Evolutionary conservation across 1,140 invertebrate genomes (phyloP), one percentile per base, ranked within the genome.

Genomic region (Solenopsis fugax): DNA sequence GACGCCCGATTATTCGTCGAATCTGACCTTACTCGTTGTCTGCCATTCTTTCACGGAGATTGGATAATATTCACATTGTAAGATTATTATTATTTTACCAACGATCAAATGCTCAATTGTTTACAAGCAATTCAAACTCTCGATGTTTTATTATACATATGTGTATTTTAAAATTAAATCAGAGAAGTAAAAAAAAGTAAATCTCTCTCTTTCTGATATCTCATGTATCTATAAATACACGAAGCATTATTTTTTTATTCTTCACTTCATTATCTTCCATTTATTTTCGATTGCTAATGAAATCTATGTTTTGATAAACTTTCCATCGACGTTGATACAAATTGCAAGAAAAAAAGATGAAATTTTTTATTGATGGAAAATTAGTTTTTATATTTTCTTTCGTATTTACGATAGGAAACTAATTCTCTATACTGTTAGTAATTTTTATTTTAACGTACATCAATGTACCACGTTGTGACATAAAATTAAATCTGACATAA

Each of bases 91-190:
- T n/a, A 9, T 69, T 54, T 56, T n/a, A 34, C 21, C 54, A 67
- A 69, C 7, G 18, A 58, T 9, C 6, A 21, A 6, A 48, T 7
- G 4, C 37, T 16, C 9, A 12, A 4, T 12, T 34, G 16, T 34
- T 78, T 65, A 67, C 10, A 4, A 24, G 21, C 24, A 12, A 29
- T 4, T 2, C 4, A 71, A 71, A 71, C 16, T 56, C 34, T 48
- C 2, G 13, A 29, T 6, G 0, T 45, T 69, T 81, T 13, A 54
- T 9, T 41, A 10, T 37, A 2, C 48, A 48, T 9, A 12, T 2
- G 2, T 48, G 21, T 56, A 56, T 21, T 71, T 65, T 21, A n/a
- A 81, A 71, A 48, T 71, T 58, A 21, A 37, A 69, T 45, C n/a
- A 2, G 34, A 9, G 21, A 45, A 21, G 10, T 21, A 37, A 13